Conservation (phyloP, 1,140 invertebrate genomes). For the Heliconius hewitsoni region DNA sequence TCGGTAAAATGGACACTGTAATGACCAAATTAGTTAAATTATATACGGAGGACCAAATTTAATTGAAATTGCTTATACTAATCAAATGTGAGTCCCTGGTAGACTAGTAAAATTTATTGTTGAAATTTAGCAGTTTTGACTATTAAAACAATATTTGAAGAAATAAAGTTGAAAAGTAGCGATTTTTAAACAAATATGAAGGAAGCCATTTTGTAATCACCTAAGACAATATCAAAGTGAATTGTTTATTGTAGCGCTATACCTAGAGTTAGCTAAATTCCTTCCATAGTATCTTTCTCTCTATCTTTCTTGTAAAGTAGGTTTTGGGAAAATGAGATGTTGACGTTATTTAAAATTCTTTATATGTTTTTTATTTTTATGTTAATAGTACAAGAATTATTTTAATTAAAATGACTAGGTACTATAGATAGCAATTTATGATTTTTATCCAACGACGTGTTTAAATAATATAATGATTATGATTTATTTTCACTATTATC, state of each 20-base stretch:
- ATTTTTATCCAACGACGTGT: no score
- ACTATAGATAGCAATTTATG: no score
- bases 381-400: no score
- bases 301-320: background rate
- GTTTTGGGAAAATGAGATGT: background rate
- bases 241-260: conserved; percentile 23
- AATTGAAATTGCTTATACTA: background rate
- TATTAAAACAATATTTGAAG: no score
- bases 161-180: background rate
- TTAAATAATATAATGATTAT: no score
- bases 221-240: conserved; percentile 20
- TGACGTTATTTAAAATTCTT: conserved; percentile 6
- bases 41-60: conserved; percentile 21
- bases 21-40: conserved; percentile 18
- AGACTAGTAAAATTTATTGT: background rate
- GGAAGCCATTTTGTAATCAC: background rate
- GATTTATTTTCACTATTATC: no score
- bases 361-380: no score
- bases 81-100: background rate
- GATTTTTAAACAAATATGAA: background rate
- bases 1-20: background rate
- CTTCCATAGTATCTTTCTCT: conserved; percentile 8
- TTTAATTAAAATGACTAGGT: no score
- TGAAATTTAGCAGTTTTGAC: no score
- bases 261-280: background rate